Conservation (phyloP, 2,113 vertebrate genomes). For the Salvator merianae region DNA sequence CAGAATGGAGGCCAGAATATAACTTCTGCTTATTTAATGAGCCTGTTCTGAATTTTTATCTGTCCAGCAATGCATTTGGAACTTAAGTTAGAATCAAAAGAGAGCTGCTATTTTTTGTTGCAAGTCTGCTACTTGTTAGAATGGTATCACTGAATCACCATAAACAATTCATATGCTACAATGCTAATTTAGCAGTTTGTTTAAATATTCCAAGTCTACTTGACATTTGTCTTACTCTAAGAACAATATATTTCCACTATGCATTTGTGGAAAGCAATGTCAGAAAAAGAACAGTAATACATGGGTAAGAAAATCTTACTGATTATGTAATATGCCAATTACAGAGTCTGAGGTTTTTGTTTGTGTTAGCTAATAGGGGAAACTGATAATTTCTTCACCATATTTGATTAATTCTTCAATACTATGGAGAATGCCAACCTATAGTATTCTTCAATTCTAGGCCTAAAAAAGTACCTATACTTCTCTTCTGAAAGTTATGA, state of each 20-base stretch:
- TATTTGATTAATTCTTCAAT: neutral
- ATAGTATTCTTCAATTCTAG: neutral
- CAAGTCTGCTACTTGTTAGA: no score
- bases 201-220: neutral
- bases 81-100: no score
- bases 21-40: no score
- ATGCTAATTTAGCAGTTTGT: neutral
- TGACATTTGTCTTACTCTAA: neutral
- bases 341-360: neutral
- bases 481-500: neutral
- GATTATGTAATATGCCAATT: neutral
- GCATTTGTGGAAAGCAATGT: neutral
- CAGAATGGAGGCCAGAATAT: no score
- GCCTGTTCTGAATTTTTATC: no score
- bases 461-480: neutral
- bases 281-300: neutral
- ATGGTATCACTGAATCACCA: neutral
- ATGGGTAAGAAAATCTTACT: neutral
- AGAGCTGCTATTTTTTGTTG: no score
- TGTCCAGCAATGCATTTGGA: no score
- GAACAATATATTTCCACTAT: neutral
- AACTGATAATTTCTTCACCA: neutral
- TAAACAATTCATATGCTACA: neutral
- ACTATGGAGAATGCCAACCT: neutral
- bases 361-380: neutral